A percentile compares a stretch with the other conserved stretches of the same genome.
These are phyloP conservation scores for Dreissena rostriformis DNA, from an alignment of 1,140 invertebrate genomes.

Conservation along the genomic window DNA sequence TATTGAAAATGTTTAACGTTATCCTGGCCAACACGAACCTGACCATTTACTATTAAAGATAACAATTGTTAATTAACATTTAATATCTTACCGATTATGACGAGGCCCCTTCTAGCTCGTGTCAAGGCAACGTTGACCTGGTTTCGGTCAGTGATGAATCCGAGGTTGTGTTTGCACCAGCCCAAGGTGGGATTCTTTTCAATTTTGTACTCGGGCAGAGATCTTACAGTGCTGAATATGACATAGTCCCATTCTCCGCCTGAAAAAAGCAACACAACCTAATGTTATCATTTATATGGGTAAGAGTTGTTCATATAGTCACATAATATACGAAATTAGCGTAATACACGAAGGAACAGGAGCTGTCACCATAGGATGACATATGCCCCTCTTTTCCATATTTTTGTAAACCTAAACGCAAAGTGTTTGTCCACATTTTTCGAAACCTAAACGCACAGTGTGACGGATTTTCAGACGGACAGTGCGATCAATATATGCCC, in stretches of 20 bases:
- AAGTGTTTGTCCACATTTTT: no score
- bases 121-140: slow-evolving; percentile 77
- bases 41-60: not conserved
- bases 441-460: no score
- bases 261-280: not conserved
- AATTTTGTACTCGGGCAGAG: slow-evolving; percentile 69
- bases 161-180: slow-evolving; percentile 73
- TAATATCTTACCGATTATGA: slow-evolving; percentile 73
- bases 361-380: no score
- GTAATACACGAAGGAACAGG: no score
- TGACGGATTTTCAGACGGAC: no score
- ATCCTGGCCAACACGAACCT: not conserved
- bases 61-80: not conserved
- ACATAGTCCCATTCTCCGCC: slow-evolving; percentile 73
- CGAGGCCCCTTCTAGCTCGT: slow-evolving; percentile 72
- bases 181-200: slow-evolving; percentile 68
- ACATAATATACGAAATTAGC: no score
- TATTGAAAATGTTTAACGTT: not conserved
- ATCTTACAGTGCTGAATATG: slow-evolving; percentile 69
- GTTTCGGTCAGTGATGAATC: slow-evolving; percentile 75
- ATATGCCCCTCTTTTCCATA: no score
- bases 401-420: no score
- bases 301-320: no score
- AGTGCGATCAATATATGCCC: no score
- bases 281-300: not conserved